phyloP scores from a whole-genome alignment of 2,888 invertebrate species.

The Amitus sp. region DNA sequence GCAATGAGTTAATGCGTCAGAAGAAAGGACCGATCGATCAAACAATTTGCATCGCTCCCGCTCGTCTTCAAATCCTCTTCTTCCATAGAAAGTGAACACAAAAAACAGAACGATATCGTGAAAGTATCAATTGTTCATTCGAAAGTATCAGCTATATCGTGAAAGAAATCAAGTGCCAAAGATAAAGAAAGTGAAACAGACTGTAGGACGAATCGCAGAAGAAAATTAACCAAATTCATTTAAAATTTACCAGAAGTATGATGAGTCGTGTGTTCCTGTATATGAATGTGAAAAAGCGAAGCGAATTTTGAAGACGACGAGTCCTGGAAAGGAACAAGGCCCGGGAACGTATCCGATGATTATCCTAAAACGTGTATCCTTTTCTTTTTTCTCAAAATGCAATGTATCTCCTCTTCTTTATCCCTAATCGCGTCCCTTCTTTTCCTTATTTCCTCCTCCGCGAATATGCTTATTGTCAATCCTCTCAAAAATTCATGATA shows the following conservation, averaged over 20 bases:
- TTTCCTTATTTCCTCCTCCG: slow-evolving; percentile 53
- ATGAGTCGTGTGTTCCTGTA: slow-evolving; percentile 10
- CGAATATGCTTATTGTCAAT: slow-evolving; percentile 47
- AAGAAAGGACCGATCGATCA: background rate
- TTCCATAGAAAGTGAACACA: slow-evolving; percentile 4
- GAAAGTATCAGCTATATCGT: too few relatives aligned
- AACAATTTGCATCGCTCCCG: slow-evolving; percentile 5
- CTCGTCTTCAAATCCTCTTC: slow-evolving; percentile 9
- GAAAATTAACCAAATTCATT: slow-evolving; percentile 9
- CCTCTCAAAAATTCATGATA: slow-evolving; percentile 55
- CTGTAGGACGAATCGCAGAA: background rate
- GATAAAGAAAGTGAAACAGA: background rate
- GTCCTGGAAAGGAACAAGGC: slow-evolving; percentile 46
- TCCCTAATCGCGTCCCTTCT: too few relatives aligned
- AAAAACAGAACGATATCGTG: too few relatives aligned
- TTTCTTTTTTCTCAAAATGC: slow-evolving; percentile 49
- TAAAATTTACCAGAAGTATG: slow-evolving; percentile 13
- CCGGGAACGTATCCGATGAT: slow-evolving; percentile 52
- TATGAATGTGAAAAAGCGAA: slow-evolving; percentile 4
- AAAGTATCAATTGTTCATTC: too few relatives aligned
- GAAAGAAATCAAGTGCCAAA: too few relatives aligned
- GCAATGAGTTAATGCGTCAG: background rate
- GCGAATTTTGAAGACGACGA: slow-evolving; percentile 24
- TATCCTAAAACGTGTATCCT: slow-evolving; percentile 47
- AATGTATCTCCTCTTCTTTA: slow-evolving; percentile 47